phyloP scores from a whole-genome alignment of 2,113 vertebrate genomes.

The Pteruthius melanotis region DNA sequence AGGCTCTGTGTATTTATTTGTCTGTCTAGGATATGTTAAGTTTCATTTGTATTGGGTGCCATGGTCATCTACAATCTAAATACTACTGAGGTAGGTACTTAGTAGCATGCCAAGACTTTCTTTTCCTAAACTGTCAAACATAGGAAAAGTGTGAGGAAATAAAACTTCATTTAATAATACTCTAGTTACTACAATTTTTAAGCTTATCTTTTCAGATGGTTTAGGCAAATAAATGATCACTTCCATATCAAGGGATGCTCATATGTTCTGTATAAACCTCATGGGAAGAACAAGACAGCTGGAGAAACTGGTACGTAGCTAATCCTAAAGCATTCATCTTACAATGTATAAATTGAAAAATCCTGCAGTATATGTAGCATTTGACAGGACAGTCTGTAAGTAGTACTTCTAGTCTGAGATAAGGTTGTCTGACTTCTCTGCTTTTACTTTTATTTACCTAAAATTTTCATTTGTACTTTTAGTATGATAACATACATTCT shows the following conservation, averaged over 20 bases:
- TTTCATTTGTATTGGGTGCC: background rate
- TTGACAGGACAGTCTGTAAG: background rate
- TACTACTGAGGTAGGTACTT: background rate
- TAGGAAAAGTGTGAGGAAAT: background rate
- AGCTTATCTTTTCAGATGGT: slow-evolving; percentile 85
- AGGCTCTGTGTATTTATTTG: background rate
- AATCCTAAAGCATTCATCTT: background rate
- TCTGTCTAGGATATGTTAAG: background rate
- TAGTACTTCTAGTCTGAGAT: background rate
- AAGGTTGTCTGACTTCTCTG: background rate
- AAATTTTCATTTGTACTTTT: background rate
- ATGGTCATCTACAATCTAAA: background rate
- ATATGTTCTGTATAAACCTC: slow-evolving; percentile 95
- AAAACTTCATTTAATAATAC: background rate
- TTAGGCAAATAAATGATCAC: slow-evolving; percentile 96
- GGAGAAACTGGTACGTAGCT: slow-evolving; percentile 89
- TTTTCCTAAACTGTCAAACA: background rate
- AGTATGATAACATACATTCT: background rate
- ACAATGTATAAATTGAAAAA: background rate
- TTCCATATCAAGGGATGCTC: slow-evolving; percentile 94
- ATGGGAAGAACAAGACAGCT: slow-evolving; percentile 97
- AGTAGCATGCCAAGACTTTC: background rate
- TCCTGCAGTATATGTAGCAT: background rate
- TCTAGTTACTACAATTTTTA: slow-evolving; percentile 16
- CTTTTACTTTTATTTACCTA: background rate